Conservation (phyloP, 2,888 invertebrate genomes). For the Metalampra italica region DNA sequence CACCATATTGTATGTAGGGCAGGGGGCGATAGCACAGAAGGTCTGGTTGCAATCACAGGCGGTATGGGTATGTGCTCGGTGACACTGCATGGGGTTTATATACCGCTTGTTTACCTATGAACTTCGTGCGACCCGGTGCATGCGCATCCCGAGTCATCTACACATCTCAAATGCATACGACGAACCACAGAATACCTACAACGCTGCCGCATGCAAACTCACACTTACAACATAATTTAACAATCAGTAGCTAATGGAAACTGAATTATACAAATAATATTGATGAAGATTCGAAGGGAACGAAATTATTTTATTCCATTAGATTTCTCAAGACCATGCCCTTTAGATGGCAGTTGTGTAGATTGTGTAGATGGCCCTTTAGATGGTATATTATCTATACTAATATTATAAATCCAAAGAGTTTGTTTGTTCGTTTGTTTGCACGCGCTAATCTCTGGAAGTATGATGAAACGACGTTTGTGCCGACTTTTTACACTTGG, state of each 20-base stretch:
- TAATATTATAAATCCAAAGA: no score
- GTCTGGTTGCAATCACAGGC: constrained; percentile 55
- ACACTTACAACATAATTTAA: constrained; percentile 8
- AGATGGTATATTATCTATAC: no score
- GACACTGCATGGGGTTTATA: constrained; percentile 72
- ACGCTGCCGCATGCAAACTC: neutral
- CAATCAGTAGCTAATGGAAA: constrained; percentile 36
- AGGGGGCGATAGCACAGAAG: constrained; percentile 22
- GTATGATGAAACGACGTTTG: no score
- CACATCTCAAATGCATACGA: constrained; percentile 34
- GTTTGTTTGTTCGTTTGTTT: no score
- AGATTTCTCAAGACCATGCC: constrained; percentile 15
- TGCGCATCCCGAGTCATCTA: constrained; percentile 58
- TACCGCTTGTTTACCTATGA: constrained; percentile 74
- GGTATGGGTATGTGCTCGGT: constrained; percentile 59
- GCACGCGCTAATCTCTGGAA: no score
- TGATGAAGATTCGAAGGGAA: constrained; percentile 22
- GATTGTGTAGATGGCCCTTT: no score
- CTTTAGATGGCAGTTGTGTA: constrained; percentile 4
- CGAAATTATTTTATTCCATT: constrained; percentile 31
- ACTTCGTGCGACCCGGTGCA: constrained; percentile 64
- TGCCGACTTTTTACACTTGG: no score
- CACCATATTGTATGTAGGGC: constrained; percentile 40
- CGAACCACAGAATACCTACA: constrained; percentile 10
- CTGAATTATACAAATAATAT: constrained; percentile 13